Base-by-base conservation (phyloP, 2,113 vertebrate species). In the Takifugu bimaculatus region DNA sequence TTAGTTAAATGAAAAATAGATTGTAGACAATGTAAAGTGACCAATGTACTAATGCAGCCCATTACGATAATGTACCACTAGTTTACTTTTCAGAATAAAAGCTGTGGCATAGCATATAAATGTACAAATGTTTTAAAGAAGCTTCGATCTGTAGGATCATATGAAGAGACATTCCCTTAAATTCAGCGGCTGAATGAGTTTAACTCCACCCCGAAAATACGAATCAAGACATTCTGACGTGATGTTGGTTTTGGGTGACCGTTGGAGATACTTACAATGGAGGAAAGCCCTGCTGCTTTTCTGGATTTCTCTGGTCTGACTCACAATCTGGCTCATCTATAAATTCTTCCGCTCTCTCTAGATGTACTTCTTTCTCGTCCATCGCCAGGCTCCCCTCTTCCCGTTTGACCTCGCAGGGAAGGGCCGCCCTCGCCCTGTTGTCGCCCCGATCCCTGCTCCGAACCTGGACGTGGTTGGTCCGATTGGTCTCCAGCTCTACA, bases 321-420 rank as follows among this genome's bases (percentile, higher is more conserved):
- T 93, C 89, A 68, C 87, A 86, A 80, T 88, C 88, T 26, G 85
- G 82, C 79, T 92, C 91, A 81, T 92, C 92, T 90, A 91, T 50
- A 87, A 83, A 88, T 42, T 83, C 80, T 57, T 88, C 68, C 70
- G 68, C 61, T 49, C 73, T 77, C 55, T 60, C 71, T 58, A 65
- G 63, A 59, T 79, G 70, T 20, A 63, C 66, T 60, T 59, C 75
- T 72, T 71, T 75, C 14, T 74, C 58, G 57, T 70, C 73, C 65
- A 74, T 68, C 54, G 68, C 70, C 63, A 65, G 28, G 52, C 75
- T 66, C 57, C 76, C 57, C 45, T 43, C 60, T 77, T 79, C 79
- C 64, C 69, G 68, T 53, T 77, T 72, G 32, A 13, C 74, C 66
- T 82, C 77, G 56, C 54, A 68, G 43, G 68, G 56, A 35, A 69